phyloP scores from a whole-genome alignment of 2,888 invertebrate species.

The Tillus elongatus region DNA sequence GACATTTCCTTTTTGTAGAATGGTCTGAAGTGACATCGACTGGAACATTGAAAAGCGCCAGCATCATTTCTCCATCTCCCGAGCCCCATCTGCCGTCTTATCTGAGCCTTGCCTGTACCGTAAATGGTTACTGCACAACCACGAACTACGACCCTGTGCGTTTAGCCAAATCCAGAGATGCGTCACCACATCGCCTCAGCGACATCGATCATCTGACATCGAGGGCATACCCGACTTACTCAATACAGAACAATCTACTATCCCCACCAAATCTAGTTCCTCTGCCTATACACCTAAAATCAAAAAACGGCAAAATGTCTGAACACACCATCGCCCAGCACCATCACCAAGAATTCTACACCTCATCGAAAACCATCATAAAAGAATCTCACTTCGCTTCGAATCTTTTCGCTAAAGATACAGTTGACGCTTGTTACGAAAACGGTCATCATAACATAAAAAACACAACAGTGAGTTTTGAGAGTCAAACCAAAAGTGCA shows the following conservation, averaged over 20 bases:
- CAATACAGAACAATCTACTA: conserved; percentile 35
- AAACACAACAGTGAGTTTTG: conserved; percentile 27
- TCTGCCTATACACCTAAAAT: conserved; percentile 22
- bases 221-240: conserved; percentile 24
- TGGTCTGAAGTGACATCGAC: conserved; percentile 43
- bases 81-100: conserved; percentile 72
- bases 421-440: conserved; percentile 34
- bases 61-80: conserved; percentile 34
- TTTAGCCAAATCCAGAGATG: conserved; percentile 51
- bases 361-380: conserved; percentile 27
- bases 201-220: conserved; percentile 27
- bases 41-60: conserved; percentile 46
- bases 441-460: conserved; percentile 25
- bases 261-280: conserved; percentile 42
- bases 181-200: conserved; percentile 57
- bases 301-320: conserved; percentile 24
- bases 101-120: conserved; percentile 78
- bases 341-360: conserved; percentile 30
- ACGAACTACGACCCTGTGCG: conserved; percentile 79
- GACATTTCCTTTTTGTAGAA: conserved; percentile 38
- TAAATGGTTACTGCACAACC: conserved; percentile 80
- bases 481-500: conserved; percentile 16
- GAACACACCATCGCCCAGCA: conserved; percentile 23
- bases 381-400: conserved; percentile 28
- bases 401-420: conserved; percentile 31